A percentile compares a stretch with the other conserved stretches of the same genome.
These are phyloP conservation scores for Clepsis dumicolana DNA, from an alignment of 2,888 invertebrate species.

Conservation along the genomic window DNA sequence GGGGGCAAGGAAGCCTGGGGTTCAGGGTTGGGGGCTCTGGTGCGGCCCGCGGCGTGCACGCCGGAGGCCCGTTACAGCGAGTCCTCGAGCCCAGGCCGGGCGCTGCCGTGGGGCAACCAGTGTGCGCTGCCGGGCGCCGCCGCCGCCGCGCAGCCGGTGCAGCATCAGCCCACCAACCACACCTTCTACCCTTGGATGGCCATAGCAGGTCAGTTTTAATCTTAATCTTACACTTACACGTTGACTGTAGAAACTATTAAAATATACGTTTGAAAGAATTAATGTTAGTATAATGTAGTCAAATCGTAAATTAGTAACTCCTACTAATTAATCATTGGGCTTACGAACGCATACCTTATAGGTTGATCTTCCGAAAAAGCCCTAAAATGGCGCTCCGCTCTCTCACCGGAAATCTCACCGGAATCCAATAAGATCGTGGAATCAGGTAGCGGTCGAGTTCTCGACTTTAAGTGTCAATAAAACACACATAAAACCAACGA, in stretches of 20 bases:
- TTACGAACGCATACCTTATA: conserved; percentile 54
- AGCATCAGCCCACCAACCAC: conserved; percentile 96
- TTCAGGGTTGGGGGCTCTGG: conserved; percentile 88
- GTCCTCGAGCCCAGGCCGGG: conserved; percentile 92
- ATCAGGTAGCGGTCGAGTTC: conserved; percentile 64
- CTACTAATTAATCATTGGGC: conserved; percentile 44
- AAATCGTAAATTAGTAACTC: conserved; percentile 39
- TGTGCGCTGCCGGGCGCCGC: conserved; percentile 94
- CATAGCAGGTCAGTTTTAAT: conserved; percentile 96
- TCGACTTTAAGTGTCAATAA: conserved; percentile 77
- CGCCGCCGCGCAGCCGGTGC: conserved; percentile 93
- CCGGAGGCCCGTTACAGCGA: conserved; percentile 95
- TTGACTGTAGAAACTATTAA: conserved; percentile 19
- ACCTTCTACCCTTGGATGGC: conserved; percentile 99
- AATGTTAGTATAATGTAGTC: conserved; percentile 1
- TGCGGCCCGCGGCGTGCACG: conserved; percentile 95
- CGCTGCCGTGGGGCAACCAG: conserved; percentile 94
- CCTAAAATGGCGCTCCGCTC: conserved; percentile 71
- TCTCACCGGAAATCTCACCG: conserved; percentile 55
- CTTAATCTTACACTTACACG: conserved; percentile 7
- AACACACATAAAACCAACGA: conserved; percentile 80
- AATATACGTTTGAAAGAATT: conserved; percentile 10
- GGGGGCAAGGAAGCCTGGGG: conserved; percentile 91
- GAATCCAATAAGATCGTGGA: conserved; percentile 71
- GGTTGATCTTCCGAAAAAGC: conserved; percentile 53